These are phyloP conservation scores for Trichopria drosophilae DNA, from an alignment of 2,888 invertebrate species.

Conservation along the genomic window DNA sequence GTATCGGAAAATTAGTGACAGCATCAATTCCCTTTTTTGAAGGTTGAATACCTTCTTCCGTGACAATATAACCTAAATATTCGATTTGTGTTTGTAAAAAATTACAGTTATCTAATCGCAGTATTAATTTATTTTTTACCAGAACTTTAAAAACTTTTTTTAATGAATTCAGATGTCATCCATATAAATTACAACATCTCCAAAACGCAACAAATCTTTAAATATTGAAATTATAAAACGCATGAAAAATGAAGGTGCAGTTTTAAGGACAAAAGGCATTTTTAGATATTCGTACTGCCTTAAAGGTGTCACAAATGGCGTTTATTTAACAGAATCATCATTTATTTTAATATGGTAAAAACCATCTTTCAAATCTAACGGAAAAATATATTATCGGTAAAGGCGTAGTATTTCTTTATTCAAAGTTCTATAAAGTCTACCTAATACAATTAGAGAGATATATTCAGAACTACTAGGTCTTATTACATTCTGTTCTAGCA, in stretches of 20 bases:
- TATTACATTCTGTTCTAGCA: no score
- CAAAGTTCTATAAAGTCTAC: slow-evolving; percentile 11
- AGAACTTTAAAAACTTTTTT: no score
- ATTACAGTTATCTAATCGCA: no score
- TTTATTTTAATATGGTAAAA: no score
- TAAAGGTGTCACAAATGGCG: slow-evolving; percentile 26
- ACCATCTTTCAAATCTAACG: slow-evolving; percentile 9
- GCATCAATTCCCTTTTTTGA: no score
- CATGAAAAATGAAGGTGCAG: slow-evolving; percentile 26
- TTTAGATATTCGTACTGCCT: slow-evolving; percentile 26
- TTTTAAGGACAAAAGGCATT: no score
- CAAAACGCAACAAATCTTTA: slow-evolving; percentile 15
- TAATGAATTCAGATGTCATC: slow-evolving; percentile 29
- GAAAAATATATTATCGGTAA: slow-evolving; percentile 30
- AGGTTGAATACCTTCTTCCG: no score
- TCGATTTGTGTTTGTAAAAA: no score
- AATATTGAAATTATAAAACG: slow-evolving; percentile 20
- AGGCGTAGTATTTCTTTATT: slow-evolving; percentile 18
- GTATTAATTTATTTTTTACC: slow-evolving; percentile 23
- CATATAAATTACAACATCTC: slow-evolving; percentile 30
- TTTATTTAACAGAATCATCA: no score
- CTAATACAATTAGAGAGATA: slow-evolving; percentile 15
- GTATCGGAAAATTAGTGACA: slow-evolving; percentile 35
- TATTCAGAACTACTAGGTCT: no score
- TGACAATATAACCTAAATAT: no score